These are phyloP conservation scores for Muraenolepis orangiensis DNA, from an alignment of 2,797 vertebrate genomes.

Conservation along the genomic window DNA sequence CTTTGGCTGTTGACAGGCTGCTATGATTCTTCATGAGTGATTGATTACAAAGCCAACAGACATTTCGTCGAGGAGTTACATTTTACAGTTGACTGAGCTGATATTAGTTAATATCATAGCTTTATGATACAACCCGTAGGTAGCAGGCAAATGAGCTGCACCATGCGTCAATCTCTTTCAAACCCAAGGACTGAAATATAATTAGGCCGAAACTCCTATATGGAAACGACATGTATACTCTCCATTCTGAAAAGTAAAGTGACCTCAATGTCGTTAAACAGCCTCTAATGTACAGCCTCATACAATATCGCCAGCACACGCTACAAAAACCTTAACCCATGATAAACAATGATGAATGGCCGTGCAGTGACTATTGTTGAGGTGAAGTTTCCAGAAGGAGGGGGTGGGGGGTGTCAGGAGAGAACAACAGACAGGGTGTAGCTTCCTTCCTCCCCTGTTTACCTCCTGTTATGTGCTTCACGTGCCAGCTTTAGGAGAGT, in stretches of 20 bases:
- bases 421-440: constrained; percentile 37
- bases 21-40: neutral
- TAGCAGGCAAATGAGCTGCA: neutral
- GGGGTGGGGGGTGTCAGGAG: constrained; percentile 16
- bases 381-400: constrained; percentile 50
- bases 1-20: neutral
- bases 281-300: too few relatives aligned
- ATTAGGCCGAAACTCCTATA: neutral
- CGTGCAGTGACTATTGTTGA: constrained; percentile 20
- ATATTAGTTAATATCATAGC: too few relatives aligned
- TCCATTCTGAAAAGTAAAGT: neutral
- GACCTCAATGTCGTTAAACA: neutral
- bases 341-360: constrained; percentile 1
- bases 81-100: neutral
- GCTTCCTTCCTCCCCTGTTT: constrained; percentile 54
- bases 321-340: neutral
- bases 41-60: neutral
- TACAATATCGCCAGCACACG: too few relatives aligned
- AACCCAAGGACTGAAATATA: neutral
- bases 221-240: neutral
- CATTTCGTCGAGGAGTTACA: neutral
- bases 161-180: neutral
- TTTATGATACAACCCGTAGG: neutral
- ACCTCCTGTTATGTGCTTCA: constrained; percentile 65
- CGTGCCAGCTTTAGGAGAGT: constrained; percentile 32